These are phyloP conservation scores for Protodeltote pygarga DNA, from an alignment of 2,888 invertebrate species.

Conservation along the genomic window DNA sequence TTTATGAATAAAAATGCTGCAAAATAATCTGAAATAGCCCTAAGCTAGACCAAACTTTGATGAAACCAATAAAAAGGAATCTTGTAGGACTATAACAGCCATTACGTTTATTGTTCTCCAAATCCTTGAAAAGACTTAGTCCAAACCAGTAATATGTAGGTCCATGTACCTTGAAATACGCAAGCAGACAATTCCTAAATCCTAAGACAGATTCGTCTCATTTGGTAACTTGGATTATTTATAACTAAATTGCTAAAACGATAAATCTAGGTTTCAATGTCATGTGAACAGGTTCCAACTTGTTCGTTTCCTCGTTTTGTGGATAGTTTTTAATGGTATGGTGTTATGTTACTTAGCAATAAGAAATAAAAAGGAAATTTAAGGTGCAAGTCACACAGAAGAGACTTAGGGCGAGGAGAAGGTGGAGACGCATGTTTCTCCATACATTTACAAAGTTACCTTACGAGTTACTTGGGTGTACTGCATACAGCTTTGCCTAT, in stretches of 20 bases:
- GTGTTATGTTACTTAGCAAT: conserved; percentile 22
- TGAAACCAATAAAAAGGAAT: too few species aligned
- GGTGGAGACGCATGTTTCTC: too few species aligned
- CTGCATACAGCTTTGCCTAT: too few species aligned
- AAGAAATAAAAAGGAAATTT: too few species aligned
- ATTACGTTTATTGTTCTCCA: not conserved
- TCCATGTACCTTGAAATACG: conserved; percentile 14
- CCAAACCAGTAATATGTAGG: conserved; percentile 3
- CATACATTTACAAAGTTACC: too few species aligned
- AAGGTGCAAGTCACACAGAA: too few species aligned
- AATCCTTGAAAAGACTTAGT: conserved; percentile 1
- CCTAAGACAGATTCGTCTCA: conserved; percentile 3
- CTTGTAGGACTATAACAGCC: not conserved
- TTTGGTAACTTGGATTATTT: conserved; percentile 21
- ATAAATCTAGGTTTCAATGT: conserved; percentile 36
- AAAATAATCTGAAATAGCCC: not conserved
- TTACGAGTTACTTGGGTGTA: too few species aligned
- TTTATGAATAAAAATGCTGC: not conserved
- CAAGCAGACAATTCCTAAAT: conserved; percentile 10
- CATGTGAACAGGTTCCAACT: conserved; percentile 22
- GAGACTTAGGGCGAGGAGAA: too few species aligned
- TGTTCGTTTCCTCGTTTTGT: conserved; percentile 5
- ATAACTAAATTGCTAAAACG: conserved; percentile 12
- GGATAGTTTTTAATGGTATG: not conserved
- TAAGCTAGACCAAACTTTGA: not conserved